phyloP scores from a whole-genome alignment of 23 tunicate genomes.

The Trididemnum nubilum region DNA sequence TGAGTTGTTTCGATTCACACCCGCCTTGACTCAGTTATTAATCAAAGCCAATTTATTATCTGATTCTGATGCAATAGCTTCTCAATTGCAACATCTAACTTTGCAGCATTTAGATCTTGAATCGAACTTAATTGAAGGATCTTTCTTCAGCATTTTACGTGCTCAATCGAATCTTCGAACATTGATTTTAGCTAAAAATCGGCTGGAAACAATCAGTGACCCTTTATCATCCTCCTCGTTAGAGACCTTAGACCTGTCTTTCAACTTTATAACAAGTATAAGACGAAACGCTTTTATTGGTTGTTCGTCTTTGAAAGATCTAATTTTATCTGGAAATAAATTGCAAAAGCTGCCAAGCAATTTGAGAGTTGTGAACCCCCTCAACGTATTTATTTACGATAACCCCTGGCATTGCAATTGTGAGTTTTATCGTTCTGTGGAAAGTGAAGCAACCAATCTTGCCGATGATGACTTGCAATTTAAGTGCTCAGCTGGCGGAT shows the following conservation, averaged over 20 bases:
- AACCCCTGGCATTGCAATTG: constrained; percentile 15
- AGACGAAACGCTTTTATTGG: background rate
- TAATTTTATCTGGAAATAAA: background rate
- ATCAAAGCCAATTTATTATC: too few species aligned
- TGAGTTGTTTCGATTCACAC: too few species aligned
- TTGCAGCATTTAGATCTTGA: too few species aligned
- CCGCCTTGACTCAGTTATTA: too few species aligned
- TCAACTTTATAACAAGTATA: background rate
- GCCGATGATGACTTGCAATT: too few species aligned
- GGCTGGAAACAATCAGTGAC: background rate
- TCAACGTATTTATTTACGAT: background rate
- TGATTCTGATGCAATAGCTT: too few species aligned
- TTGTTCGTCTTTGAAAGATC: background rate
- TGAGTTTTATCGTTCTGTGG: background rate
- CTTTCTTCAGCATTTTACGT: background rate
- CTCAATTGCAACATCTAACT: too few species aligned
- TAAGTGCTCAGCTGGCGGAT: background rate
- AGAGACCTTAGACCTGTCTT: background rate
- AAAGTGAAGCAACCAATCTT: background rate
- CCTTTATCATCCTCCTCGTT: background rate
- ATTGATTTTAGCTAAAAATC: background rate
- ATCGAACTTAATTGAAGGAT: background rate
- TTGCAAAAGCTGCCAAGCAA: background rate
- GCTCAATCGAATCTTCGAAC: background rate
- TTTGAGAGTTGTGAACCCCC: background rate